Conservation (phyloP, 2,113 vertebrate species). For the Euleptes europaea region DNA sequence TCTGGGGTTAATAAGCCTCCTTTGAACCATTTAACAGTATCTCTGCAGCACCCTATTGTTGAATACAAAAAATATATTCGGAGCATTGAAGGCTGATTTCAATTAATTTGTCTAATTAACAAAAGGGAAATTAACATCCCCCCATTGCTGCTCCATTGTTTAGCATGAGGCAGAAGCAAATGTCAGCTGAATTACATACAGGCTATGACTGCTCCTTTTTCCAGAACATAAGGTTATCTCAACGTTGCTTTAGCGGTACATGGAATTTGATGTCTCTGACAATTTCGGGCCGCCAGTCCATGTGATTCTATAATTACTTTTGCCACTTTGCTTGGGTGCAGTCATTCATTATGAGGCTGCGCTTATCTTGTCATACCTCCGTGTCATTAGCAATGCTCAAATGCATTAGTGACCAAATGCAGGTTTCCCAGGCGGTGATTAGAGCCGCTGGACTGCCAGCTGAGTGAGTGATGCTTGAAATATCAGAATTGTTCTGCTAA, state of each 20-base stretch:
- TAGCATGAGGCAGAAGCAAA: constrained; percentile 49
- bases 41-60: constrained; percentile 37
- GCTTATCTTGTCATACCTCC: constrained; percentile 78
- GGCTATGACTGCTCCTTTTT: constrained; percentile 31
- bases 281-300: constrained; percentile 54
- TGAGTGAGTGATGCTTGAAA: constrained; percentile 68
- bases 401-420: constrained; percentile 75
- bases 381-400: constrained; percentile 70
- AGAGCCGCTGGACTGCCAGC: constrained; percentile 54
- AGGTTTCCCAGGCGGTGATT: constrained; percentile 67
- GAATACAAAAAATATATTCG: constrained; percentile 31
- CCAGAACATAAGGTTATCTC: constrained; percentile 74
- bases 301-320: constrained; percentile 72
- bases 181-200: constrained; percentile 48
- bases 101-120: constrained; percentile 69
- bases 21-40: constrained; percentile 53
- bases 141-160: constrained; percentile 33
- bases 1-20: constrained; percentile 58
- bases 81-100: constrained; percentile 35
- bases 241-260: constrained; percentile 58
- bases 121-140: constrained; percentile 33
- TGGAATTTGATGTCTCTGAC: constrained; percentile 61
- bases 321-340: constrained; percentile 72
- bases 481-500: constrained; percentile 42
- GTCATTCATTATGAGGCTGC: constrained; percentile 61